Evolutionary conservation across 2,113 vertebrate genomes (phyloP), one percentile per base, ranked within the genome.

Genomic region (Brachirus orientalis): DNA sequence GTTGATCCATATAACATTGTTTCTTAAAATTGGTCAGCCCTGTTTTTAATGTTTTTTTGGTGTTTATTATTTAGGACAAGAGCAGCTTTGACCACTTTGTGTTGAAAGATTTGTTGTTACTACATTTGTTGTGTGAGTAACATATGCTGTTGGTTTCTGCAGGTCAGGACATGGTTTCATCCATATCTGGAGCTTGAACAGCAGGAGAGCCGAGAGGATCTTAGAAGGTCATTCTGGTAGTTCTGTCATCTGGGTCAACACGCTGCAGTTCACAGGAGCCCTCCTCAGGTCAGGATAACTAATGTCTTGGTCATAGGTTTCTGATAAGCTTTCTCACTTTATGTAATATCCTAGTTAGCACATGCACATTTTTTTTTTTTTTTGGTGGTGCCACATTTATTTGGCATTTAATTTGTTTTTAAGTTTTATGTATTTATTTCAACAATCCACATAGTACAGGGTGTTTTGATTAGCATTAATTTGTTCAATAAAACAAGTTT

Each of bases 101-200:
- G 12, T 40, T 40, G 9, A 40, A 40, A 40, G 8, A 13, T 3
- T 40, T 19, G 38, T 33, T 43, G 4, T 62, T 9, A 19, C 14
- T 35, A 1, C 18, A 10, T 6, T 38, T 35, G 38, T 28, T 3
- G 19, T 50, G 7, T 51, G 11, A 72, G 16, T 17, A 45, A 22
- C 22, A 6, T 47, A 13, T 7, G 19, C 0, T 62, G 1, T 22
- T 40, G 33, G 40, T 36, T 77, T 77, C 45, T 86, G n/a, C 84
- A 99, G 97, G 57, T 96, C 95, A 20, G 94, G 87, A 63, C 94
- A 83, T 0, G 97, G 97, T 10, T 40, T 89, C 54, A 85, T 99
- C 70, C 95, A 98, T 13, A 63, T 96, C 68, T 99, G 97, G 97
- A 97, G 94, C 86, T 89, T 99, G 79, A 92, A 87, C 79, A 97